Conservation (phyloP, 2,888 invertebrate genomes). For the Lasioglossum oenotherae region DNA sequence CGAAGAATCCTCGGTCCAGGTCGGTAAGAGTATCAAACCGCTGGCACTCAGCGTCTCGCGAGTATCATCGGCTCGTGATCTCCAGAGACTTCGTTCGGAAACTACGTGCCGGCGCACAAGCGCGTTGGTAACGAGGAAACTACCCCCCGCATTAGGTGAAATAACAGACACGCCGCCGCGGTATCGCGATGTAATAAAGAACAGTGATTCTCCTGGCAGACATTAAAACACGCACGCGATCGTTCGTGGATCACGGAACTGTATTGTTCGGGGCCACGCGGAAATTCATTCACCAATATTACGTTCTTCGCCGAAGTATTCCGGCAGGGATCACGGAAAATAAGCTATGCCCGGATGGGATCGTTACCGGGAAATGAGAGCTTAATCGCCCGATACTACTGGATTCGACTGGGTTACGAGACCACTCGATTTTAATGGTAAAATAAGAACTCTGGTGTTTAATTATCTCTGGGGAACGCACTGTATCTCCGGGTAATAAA, state of each 20-base stretch:
- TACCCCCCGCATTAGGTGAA: conserved; percentile 45
- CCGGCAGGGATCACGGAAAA: conserved; percentile 13
- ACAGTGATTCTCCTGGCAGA: conserved; percentile 58
- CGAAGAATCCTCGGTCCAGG: not conserved
- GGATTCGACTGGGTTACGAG: not conserved
- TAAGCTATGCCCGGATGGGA: not conserved
- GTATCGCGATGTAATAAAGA: conserved; percentile 50
- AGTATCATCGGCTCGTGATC: conserved; percentile 33
- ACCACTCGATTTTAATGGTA: not conserved
- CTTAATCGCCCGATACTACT: not conserved
- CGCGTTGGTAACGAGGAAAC: conserved; percentile 63
- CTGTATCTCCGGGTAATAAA: not conserved
- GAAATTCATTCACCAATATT: conserved; percentile 33
- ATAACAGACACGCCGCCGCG: conserved; percentile 41
- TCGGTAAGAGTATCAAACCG: not conserved
- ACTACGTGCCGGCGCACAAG: conserved; percentile 30
- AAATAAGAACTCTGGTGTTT: not conserved
- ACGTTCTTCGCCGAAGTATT: conserved; percentile 6
- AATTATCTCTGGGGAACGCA: not conserved
- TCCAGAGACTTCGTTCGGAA: conserved; percentile 43
- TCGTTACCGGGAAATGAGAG: conserved; percentile 6
- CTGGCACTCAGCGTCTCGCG: not conserved
- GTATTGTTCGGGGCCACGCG: conserved; percentile 24
- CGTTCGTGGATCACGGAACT: conserved; percentile 57
- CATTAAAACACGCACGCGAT: conserved; percentile 67